Percentiles rank a stretch among this genome's conserved stretches.
phyloP scores from a whole-genome alignment of 2,888 invertebrate genomes.

The Steinernema hermaphroditum region DNA sequence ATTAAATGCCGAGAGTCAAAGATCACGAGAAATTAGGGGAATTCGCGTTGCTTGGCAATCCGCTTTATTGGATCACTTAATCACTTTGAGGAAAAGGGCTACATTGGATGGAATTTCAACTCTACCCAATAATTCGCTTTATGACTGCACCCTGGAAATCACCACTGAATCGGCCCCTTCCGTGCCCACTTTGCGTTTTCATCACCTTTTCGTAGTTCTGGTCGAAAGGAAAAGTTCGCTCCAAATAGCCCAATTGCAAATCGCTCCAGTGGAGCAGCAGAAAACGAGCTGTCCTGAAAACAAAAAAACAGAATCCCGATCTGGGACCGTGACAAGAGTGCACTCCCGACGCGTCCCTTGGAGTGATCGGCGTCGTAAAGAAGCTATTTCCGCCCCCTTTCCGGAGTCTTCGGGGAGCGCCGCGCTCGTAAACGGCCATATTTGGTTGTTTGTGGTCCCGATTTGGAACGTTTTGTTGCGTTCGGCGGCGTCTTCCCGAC shows the following conservation, averaged over 20 bases:
- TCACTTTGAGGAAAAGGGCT: not conserved
- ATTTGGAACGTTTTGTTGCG: not conserved
- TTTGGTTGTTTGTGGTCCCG: not conserved
- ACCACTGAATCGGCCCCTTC: no score
- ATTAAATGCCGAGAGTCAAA: no score
- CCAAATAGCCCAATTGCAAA: conserved; percentile 28
- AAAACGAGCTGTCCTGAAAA: no score
- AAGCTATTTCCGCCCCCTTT: not conserved
- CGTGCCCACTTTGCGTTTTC: not conserved
- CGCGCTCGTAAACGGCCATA: not conserved
- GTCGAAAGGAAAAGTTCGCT: not conserved
- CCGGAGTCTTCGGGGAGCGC: not conserved
- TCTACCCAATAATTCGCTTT: no score
- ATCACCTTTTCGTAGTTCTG: not conserved
- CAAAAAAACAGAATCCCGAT: no score
- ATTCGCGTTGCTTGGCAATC: conserved; percentile 11
- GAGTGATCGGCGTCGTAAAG: not conserved
- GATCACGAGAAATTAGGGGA: not conserved
- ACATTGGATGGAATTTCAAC: no score
- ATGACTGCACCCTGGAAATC: no score
- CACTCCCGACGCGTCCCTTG: not conserved
- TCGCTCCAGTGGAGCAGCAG: conserved; percentile 11
- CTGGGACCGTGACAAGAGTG: not conserved
- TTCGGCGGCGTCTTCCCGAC: not conserved
- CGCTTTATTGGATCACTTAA: not conserved